phyloP scores from a whole-genome alignment of 2,797 vertebrate species.

The Malurus splendens region DNA sequence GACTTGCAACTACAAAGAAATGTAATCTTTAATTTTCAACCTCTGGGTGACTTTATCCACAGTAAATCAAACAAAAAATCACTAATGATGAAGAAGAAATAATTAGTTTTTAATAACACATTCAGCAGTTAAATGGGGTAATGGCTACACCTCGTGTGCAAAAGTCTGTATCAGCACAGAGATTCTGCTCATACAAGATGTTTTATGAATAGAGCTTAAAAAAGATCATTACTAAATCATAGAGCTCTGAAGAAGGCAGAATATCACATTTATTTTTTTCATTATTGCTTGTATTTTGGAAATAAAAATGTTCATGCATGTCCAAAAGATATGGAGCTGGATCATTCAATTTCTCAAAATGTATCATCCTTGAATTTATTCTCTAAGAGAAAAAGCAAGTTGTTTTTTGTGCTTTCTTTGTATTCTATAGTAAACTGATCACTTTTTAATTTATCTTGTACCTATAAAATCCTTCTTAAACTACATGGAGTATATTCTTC shows the following conservation, averaged over 20 bases:
- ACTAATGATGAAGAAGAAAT: neutral
- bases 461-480: neutral
- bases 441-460: neutral
- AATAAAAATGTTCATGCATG: neutral
- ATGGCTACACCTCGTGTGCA: neutral
- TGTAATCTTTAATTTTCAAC: neutral
- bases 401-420: neutral
- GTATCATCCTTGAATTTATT: neutral
- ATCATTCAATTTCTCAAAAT: neutral
- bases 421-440: neutral
- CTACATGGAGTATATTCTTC: neutral
- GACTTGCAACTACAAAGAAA: neutral
- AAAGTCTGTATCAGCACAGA: neutral
- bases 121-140: neutral
- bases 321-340: neutral
- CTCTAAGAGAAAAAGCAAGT: neutral
- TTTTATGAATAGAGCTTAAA: neutral
- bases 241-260: neutral
- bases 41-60: neutral
- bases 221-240: neutral
- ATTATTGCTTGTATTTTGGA: neutral
- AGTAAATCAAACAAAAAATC: neutral
- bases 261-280: neutral
- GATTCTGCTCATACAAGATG: neutral
- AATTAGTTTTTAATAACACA: neutral